Percentiles rank a stretch among this genome's conserved stretches.
phyloP scores from a whole-genome alignment of 2,797 vertebrate species.

The Falco biarmicus region DNA sequence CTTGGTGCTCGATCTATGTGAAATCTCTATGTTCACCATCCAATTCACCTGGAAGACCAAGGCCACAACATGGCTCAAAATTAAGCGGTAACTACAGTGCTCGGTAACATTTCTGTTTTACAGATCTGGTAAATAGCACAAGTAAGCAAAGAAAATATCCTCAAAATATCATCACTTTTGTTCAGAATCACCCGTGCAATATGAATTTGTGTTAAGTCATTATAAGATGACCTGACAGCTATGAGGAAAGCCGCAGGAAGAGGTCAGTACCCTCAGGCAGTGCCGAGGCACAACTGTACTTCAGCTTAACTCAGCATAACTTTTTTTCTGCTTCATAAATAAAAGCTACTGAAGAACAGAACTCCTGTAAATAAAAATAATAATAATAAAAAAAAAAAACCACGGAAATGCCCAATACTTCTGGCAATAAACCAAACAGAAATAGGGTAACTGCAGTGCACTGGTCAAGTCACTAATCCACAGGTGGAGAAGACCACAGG shows the following conservation, averaged over 20 bases:
- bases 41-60: background rate
- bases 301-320: no score
- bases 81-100: accelerated
- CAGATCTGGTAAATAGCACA: background rate
- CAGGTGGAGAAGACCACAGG: background rate
- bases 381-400: no score
- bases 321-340: background rate
- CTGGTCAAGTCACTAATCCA: background rate
- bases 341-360: background rate
- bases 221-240: background rate
- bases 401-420: background rate
- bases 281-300: constrained; percentile 23
- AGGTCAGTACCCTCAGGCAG: background rate
- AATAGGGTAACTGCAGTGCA: background rate
- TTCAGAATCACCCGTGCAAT: background rate
- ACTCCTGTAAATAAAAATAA: background rate
- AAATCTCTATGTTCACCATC: background rate
- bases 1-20: accelerated
- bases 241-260: background rate
- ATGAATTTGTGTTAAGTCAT: background rate
- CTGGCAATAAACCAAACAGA: no score
- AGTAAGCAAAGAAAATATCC: background rate
- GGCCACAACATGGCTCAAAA: background rate
- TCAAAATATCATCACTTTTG: background rate
- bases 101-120: background rate